phyloP scores from a whole-genome alignment of 2,113 vertebrate species.

The Hucho hucho region DNA sequence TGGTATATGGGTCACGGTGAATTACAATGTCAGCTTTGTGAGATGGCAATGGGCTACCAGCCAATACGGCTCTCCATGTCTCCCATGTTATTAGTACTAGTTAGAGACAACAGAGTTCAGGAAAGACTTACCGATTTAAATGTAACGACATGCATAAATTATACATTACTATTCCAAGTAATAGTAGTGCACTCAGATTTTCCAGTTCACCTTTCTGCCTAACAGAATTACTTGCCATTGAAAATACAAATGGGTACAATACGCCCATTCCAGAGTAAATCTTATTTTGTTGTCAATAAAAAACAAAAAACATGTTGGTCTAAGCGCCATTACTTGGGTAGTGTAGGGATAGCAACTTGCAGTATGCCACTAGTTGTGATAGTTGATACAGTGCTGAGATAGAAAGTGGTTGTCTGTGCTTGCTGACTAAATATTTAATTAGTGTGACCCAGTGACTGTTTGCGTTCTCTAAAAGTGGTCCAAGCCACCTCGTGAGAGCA shows the following conservation, averaged over 20 bases:
- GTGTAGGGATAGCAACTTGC: background rate
- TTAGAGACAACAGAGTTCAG: background rate
- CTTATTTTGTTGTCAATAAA: too few species aligned
- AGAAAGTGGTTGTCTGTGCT: conserved; percentile 66
- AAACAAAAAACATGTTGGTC: background rate
- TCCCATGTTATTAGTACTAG: background rate
- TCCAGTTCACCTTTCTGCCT: too few species aligned
- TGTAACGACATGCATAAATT: too few species aligned
- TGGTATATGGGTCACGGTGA: too few species aligned
- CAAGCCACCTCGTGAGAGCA: conserved; percentile 28
- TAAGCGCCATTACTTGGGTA: too few species aligned
- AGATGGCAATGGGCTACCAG: too few species aligned
- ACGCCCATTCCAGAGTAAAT: too few species aligned
- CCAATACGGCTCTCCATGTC: background rate
- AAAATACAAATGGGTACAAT: too few species aligned
- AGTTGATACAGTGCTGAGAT: conserved; percentile 25
- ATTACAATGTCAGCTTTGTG: too few species aligned
- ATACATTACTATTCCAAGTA: too few species aligned
- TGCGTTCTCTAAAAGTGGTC: conserved; percentile 44
- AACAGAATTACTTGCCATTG: too few species aligned
- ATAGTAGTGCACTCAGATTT: too few species aligned
- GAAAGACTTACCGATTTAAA: background rate
- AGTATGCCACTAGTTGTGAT: conserved; percentile 14
- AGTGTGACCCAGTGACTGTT: conserved; percentile 61
- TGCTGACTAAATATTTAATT: conserved; percentile 75